Evolutionary conservation across 2,888 invertebrate genomes (phyloP), one percentile per base, ranked within the genome.

Genomic region (Pseudoips prasinana): DNA sequence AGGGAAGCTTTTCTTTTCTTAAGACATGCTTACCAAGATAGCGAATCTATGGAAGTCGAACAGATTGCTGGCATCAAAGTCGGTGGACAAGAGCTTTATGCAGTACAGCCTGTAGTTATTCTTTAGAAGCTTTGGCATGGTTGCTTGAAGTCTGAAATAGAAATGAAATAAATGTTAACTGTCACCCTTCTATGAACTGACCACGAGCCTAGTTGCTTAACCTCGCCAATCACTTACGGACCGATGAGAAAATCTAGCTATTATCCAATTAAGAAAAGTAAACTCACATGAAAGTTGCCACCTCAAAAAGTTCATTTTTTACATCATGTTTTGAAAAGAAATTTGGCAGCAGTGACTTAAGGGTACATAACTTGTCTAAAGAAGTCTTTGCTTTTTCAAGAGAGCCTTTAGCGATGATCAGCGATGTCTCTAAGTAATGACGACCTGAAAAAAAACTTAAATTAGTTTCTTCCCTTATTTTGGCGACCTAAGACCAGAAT

Each of bases 351-450:
- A 64, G 31, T 0, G 64, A 65, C 22, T 55, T 58, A 7, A 61
- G 26, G 0, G 71, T 64, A 28, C 66, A 72, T 5, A 65, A 35
- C 25, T 50, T 66, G 18, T 74, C 73, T 8, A 75, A 9, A 33
- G 31, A 45, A 3, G 5, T 29, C 4, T 49, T 51, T 1, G 52
- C 40, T 11, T 6, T 34, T 19, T 49, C 48, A 6, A 46, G 0
- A 4, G 40, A 51, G 8, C 48, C 48, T 29, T 49, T 49, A 3
- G 23, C 24, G 4, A 14, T 1, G 29, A 49, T 34, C 4, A 49
- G 1, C 1, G 10, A 11, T 0, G n/a, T 23, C 28, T 51, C 48
- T 7, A 49, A 23, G 4, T 40, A 49, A 1, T 0, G 26, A 1
- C 41, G 34, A 8, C 18, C 48, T 49, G 32, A 51, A 42, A 14